A percentile compares a stretch with the other conserved stretches of the same genome.
Evolutionary conservation across 2,113 vertebrate species (phyloP).

Genomic region (Leiothrix lutea): DNA sequence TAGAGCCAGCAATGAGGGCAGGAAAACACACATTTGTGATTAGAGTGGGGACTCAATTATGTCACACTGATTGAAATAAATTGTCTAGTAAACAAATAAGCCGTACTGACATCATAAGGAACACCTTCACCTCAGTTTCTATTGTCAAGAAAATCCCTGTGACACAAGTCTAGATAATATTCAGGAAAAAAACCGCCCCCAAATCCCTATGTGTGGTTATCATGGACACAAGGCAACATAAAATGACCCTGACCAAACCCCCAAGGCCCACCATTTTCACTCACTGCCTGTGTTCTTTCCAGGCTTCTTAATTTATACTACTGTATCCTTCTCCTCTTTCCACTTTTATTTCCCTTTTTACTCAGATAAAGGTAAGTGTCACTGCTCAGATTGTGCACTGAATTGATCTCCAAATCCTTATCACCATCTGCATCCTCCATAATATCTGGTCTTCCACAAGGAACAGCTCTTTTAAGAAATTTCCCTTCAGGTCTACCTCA

Average conservation of each 20-base stretch:
- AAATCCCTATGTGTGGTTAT: not conserved
- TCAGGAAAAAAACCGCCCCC: not conserved
- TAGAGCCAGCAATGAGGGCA: not conserved
- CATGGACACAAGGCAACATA: not conserved
- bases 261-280: not conserved
- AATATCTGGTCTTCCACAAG: not conserved
- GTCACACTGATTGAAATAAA: not conserved
- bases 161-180: not conserved
- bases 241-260: not conserved
- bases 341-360: not conserved
- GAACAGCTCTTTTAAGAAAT: not conserved
- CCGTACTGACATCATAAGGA: not conserved
- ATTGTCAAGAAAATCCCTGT: not conserved
- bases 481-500: not conserved
- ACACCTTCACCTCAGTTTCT: not conserved
- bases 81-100: not conserved
- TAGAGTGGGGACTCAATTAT: not conserved
- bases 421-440: not conserved
- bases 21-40: not conserved
- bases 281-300: not conserved
- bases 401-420: not conserved
- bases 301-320: not conserved
- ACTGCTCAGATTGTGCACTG: not conserved
- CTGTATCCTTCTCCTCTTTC: not conserved
- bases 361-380: not conserved